Percentiles rank a stretch among this genome's conserved stretches.
Conservation (phyloP, 2,797 vertebrate species). For the Hipposideros larvatus region DNA sequence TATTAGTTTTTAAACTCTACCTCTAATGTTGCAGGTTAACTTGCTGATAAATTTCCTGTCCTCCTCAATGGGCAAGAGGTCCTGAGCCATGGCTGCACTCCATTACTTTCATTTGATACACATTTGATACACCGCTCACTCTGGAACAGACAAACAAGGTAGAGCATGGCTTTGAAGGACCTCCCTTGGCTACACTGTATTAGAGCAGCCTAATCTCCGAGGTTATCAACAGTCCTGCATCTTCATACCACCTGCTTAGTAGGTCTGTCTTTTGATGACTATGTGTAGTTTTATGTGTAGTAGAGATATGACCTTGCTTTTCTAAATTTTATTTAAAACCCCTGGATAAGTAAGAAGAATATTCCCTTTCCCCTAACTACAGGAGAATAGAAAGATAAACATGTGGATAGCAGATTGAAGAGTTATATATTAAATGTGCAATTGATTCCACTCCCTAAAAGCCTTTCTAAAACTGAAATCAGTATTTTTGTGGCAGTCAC, state of each 20-base stretch:
- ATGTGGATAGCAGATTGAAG: neutral
- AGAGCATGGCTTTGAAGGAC: neutral
- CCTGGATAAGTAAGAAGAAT: neutral
- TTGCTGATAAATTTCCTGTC: neutral
- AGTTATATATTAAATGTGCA: neutral
- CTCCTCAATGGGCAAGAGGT: neutral
- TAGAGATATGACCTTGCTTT: neutral
- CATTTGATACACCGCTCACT: neutral
- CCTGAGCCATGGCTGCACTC: neutral
- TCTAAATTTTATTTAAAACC: neutral
- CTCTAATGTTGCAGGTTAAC: neutral
- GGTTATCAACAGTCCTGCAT: neutral
- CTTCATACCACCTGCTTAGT: neutral
- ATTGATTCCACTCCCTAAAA: neutral
- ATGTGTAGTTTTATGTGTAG: rapidly evolving
- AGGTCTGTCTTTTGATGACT: neutral
- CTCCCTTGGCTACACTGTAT: neutral
- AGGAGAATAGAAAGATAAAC: neutral
- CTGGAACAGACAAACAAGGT: neutral
- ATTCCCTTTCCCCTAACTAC: neutral
- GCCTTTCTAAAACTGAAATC: neutral
- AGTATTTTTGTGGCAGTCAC: neutral
- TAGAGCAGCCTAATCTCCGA: neutral
- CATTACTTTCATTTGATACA: neutral
- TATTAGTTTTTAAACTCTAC: neutral